Conservation (phyloP, 2,797 vertebrate species). For the Glossophaga mutica region DNA sequence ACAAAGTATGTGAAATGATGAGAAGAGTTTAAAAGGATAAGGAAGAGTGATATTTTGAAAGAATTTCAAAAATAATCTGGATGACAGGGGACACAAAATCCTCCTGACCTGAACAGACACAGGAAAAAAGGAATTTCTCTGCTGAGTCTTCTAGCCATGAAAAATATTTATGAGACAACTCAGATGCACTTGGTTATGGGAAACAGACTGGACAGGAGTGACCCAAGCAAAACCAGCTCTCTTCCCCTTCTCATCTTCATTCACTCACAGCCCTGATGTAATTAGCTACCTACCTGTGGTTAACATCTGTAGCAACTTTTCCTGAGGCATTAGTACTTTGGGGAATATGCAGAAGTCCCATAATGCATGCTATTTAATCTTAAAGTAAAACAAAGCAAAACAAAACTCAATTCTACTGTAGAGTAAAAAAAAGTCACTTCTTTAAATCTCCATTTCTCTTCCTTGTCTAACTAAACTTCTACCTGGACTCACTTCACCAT, state of each 20-base stretch:
- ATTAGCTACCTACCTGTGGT: not conserved
- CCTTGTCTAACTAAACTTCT: not conserved
- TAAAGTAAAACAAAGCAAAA: not conserved
- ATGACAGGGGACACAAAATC: not conserved
- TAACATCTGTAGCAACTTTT: not conserved
- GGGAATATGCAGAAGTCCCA: not conserved
- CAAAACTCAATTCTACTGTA: not conserved
- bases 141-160: not conserved
- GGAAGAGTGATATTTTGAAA: constrained; percentile 26
- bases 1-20: constrained; percentile 10
- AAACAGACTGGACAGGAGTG: not conserved
- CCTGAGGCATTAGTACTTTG: not conserved
- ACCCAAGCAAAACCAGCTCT: not conserved
- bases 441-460: not conserved
- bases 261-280: not conserved
- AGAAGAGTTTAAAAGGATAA: not conserved
- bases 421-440: not conserved
- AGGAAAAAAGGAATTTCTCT: not conserved
- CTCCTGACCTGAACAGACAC: not conserved
- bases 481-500: not conserved
- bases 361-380: not conserved
- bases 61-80: constrained; percentile 43
- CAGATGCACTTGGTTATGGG: not conserved
- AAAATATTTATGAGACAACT: not conserved
- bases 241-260: not conserved